These are phyloP conservation scores for Thymelicus acteon DNA, from an alignment of 2,888 invertebrate genomes.

Conservation along the genomic window DNA sequence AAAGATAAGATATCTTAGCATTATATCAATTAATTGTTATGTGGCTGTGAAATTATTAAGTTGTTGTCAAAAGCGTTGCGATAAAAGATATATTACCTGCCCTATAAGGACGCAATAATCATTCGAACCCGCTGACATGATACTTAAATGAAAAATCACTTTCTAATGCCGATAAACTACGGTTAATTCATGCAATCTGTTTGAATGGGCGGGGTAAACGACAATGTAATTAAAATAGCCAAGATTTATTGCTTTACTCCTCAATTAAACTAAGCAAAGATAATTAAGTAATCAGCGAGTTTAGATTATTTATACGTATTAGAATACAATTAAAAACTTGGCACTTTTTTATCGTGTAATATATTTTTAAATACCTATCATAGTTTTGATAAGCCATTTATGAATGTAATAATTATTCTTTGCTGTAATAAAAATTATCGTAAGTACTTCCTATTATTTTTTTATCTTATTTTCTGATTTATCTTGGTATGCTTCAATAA, in stretches of 20 bases:
- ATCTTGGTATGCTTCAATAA: too few relatives aligned
- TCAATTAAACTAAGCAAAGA: conserved; percentile 8
- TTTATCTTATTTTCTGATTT: too few relatives aligned
- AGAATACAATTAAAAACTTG: neutral
- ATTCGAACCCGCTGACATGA: neutral
- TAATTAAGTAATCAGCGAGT: conserved; percentile 2
- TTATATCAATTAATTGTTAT: too few relatives aligned
- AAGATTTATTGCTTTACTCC: conserved; percentile 7
- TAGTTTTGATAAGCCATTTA: too few relatives aligned
- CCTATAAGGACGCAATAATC: neutral
- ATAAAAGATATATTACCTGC: too few relatives aligned
- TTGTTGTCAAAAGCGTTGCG: too few relatives aligned
- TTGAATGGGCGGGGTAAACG: conserved; percentile 14
- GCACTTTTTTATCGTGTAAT: neutral
- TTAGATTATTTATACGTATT: neutral
- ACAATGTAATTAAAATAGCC: conserved; percentile 15
- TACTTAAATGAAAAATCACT: conserved; percentile 15
- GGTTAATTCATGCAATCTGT: conserved; percentile 23
- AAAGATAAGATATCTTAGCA: too few relatives aligned
- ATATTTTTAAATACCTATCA: too few relatives aligned
- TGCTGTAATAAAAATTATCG: too few relatives aligned
- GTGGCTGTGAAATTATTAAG: too few relatives aligned
- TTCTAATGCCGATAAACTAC: conserved; percentile 23
- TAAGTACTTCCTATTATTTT: too few relatives aligned
- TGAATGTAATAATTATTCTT: too few relatives aligned